Conservation (phyloP, 2,113 vertebrate genomes). For the Pelusios castaneus region DNA sequence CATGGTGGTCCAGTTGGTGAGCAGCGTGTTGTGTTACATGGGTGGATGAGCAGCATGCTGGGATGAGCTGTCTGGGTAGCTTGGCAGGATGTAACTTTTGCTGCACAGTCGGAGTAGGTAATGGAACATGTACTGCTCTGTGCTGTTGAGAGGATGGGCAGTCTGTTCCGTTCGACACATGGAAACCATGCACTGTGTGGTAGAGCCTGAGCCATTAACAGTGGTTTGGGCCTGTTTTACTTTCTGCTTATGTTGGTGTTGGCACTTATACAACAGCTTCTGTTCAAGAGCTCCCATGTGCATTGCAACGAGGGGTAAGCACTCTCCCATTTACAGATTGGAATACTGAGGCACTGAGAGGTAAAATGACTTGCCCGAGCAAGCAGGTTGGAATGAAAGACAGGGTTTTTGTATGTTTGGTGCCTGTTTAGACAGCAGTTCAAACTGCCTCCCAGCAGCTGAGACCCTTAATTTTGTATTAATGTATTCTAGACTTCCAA, state of each 20-base stretch:
- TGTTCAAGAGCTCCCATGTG: neutral
- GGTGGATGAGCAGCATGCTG: neutral
- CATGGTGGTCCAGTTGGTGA: neutral
- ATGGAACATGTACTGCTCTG: neutral
- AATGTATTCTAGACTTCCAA: neutral
- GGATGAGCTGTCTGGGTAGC: neutral
- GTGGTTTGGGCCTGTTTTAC: neutral
- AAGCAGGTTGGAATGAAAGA: neutral
- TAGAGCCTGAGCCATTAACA: neutral
- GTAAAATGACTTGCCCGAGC: neutral
- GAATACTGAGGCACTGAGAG: neutral
- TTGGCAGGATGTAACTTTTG: neutral
- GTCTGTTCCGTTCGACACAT: neutral
- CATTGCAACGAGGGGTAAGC: neutral
- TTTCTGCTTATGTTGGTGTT: neutral
- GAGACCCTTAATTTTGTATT: neutral
- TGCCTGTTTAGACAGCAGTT: neutral
- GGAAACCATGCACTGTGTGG: neutral
- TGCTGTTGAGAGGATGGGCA: neutral
- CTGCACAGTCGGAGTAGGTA: neutral
- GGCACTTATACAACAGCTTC: neutral
- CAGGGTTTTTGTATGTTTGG: neutral
- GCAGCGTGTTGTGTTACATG: neutral
- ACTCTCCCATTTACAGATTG: neutral
- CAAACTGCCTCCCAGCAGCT: neutral